Base-by-base conservation (phyloP, 2,797 vertebrate species). In the Ibycter americanus region DNA sequence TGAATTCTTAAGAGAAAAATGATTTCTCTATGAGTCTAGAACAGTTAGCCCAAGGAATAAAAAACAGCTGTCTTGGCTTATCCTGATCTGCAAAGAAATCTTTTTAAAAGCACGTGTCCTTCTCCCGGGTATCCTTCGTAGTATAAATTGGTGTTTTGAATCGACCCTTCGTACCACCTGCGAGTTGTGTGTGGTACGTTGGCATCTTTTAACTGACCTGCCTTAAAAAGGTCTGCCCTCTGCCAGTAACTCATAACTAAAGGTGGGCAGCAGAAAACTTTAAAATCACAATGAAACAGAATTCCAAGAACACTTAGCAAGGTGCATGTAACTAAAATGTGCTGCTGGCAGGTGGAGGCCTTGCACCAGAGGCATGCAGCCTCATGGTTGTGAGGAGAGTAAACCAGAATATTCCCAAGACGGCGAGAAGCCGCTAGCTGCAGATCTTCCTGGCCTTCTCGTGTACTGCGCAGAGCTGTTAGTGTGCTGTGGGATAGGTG, bases 401-500 rank as follows among this genome's bases (percentile, higher is more conserved):
- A 14, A 67, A 42, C 27, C 54, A 32, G 58, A 47, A 6, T 13
- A 16, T n/a, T 5, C 27, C 32, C 6, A 2, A 32, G 34, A 4
- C 18, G 62, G 26, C 2, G 19, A 59, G 66, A 32, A n/a, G 27
- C n/a, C 23, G 16, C 31, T 21, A 16, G 34, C 46, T 56, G 44
- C 72, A 11, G 63, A 12, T 46, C 40, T 40, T 22, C 18, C 12
- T 14, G 36, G 52, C 32, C 47, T 51, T 55, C 61, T 22, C 31
- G 0, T 4, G 1, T 4, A 4, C 46, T 7, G 4, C 2, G 27
- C 11, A 15, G 40, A 27, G 47, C 59, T 58, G 1, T 23, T 16
- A 3, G 63, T 3, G 9, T 27, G 3, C 38, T 12, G 27, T 22
- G 15, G 15, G 44, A 8, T 7, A 11, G 51, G 27, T 7, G 18